Base-by-base conservation (phyloP, 2,113 vertebrate genomes). In the Hippopotamus amphibius region DNA sequence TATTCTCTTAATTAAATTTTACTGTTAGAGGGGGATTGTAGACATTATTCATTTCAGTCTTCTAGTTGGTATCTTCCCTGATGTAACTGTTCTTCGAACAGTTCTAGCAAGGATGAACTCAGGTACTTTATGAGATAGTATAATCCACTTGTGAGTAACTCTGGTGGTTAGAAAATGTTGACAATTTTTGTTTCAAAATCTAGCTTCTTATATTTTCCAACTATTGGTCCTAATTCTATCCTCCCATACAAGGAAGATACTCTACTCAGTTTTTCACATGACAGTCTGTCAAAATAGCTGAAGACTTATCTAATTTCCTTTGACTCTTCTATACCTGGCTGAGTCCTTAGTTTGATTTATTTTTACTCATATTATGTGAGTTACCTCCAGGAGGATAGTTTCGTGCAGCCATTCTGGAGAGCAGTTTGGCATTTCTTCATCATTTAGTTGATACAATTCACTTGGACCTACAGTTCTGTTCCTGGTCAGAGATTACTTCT, bases 1-100 rank as follows among this genome's bases (percentile, higher is more conserved):
- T 95, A 53, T 30, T 97, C 48, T 92, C 41, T 10, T 74, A 80
- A 68, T 89, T 61, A 61, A 65, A n/a, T 95, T 95, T 94, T 93
- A 68, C 59, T 90, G 5, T 81, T 79, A 68, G 37, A 93, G 50
- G 28, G 28, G 12, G n/a, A 57, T 91, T 41, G 19, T 14, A 77
- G 22, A 84, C 26, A 93, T 84, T 76, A 43, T 84, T 57, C 11
- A 17, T 46, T 83, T 92, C 7, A 28, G 2, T 82, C 33, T 76
- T 82, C 48, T 69, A 66, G 53, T 91, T 88, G 59, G 2, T 93
- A 95, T 30, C 68, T 48, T 93, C 43, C 3, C 2, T 88, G 95
- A 74, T 15, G 48, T 84, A 83, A 66, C 28, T 89, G 43, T 10
- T 66, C 24, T 77, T 91, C 84, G 61, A 92, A 65, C 48, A 50